Percentiles rank a stretch among this genome's conserved stretches.
Evolutionary conservation across 64 coral and sea anemone genomes (phyloP).

Genomic region (Astreopora myriophthalma): DNA sequence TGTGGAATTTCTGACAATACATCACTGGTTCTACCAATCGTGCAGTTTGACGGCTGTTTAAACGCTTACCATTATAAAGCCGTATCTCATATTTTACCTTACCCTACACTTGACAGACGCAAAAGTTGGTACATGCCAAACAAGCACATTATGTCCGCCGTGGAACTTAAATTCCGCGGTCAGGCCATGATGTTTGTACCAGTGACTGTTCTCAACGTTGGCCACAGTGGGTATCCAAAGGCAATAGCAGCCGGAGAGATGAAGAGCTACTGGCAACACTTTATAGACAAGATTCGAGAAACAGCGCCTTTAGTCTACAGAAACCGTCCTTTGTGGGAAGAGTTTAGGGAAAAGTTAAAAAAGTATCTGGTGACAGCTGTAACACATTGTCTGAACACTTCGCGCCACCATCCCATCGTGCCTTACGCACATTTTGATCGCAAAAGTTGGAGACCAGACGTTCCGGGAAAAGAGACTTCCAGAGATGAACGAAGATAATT

Average conservation of each 20-base stretch:
- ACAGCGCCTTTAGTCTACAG: neutral
- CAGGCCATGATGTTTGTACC: neutral
- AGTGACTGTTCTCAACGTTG: neutral
- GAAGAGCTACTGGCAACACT: neutral
- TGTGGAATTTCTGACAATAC: constrained; percentile 4
- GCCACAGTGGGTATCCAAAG: neutral
- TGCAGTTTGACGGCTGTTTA: constrained; percentile 47
- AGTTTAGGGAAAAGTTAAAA: neutral
- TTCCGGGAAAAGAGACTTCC: too few species aligned
- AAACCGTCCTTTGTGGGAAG: neutral
- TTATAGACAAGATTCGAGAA: neutral
- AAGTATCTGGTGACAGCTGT: neutral
- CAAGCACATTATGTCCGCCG: neutral
- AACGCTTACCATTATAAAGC: constrained; percentile 55
- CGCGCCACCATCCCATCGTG: neutral
- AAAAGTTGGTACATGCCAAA: constrained; percentile 6
- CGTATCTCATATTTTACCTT: constrained; percentile 32
- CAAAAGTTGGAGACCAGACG: neutral
- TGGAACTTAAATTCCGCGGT: neutral
- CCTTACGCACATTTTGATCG: neutral
- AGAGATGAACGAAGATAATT: too few species aligned
- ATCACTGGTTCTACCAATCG: constrained; percentile 10
- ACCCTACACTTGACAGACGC: neutral
- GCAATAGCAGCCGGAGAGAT: neutral
- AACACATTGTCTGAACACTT: neutral